A percentile compares a stretch with the other conserved stretches of the same genome.
Evolutionary conservation across 2,888 invertebrate species (phyloP).

Genomic region (Cephus nigrinus): DNA sequence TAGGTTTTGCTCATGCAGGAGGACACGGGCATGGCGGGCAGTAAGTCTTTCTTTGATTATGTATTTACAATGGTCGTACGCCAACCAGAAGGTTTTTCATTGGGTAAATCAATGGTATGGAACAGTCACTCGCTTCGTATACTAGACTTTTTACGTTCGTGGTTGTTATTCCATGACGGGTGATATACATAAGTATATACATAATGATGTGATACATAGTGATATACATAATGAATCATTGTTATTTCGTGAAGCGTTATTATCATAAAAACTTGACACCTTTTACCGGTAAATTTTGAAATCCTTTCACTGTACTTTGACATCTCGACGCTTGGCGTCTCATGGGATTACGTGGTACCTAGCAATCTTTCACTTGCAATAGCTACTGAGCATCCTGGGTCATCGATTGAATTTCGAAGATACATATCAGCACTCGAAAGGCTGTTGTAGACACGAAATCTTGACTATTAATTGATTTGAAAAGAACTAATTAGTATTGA

Average conservation of each 20-base stretch:
- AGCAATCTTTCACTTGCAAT: background rate
- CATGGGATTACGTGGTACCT: background rate
- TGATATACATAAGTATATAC: background rate
- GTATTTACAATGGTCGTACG: background rate
- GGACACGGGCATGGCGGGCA: slow-evolving; percentile 35
- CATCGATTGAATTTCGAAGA: background rate
- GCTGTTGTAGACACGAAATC: background rate
- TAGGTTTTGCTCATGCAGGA: slow-evolving; percentile 30
- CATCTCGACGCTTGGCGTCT: background rate
- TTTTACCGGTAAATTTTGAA: background rate
- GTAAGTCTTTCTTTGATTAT: slow-evolving; percentile 32
- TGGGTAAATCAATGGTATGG: background rate
- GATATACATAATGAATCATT: background rate
- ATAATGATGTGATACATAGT: too few species aligned
- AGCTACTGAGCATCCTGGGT: background rate
- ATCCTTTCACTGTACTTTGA: background rate
- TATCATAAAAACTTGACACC: background rate
- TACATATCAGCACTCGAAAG: background rate
- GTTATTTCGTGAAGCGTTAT: background rate
- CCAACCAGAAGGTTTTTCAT: background rate
- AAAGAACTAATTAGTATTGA: background rate
- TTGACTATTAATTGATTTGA: background rate
- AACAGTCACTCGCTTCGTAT: background rate
- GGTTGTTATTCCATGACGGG: background rate
- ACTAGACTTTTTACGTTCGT: background rate